Conservation (phyloP, 2,888 invertebrate genomes). For the Acronicta alni region DNA sequence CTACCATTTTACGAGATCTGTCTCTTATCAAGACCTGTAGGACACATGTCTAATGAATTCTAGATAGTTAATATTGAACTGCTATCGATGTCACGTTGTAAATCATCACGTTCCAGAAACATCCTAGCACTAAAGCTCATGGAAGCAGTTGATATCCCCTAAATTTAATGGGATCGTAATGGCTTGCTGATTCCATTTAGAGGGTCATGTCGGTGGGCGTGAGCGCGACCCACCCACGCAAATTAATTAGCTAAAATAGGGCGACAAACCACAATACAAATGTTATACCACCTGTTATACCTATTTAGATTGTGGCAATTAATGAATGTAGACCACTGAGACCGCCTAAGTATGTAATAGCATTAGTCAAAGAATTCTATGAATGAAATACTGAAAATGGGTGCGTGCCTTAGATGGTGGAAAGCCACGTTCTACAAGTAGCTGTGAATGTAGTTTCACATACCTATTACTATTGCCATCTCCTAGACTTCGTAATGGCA, state of each 20-base stretch:
- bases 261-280: slow-evolving; percentile 44
- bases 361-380: slow-evolving; percentile 10
- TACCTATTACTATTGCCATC: slow-evolving; percentile 4
- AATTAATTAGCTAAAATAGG: slow-evolving; percentile 78
- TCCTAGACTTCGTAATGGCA: slow-evolving; percentile 4
- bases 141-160: slow-evolving; percentile 27
- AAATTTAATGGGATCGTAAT: slow-evolving; percentile 56
- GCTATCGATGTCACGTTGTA: slow-evolving; percentile 1
- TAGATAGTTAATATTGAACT: slow-evolving; percentile 3
- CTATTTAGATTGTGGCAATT: slow-evolving; percentile 24
- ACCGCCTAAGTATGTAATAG: slow-evolving; percentile 10
- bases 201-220: slow-evolving; percentile 64
- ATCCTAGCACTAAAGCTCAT: slow-evolving; percentile 9
- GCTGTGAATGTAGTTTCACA: slow-evolving; percentile 26
- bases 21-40: slow-evolving; percentile 17
- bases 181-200: slow-evolving; percentile 64
- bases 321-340: slow-evolving; percentile 22
- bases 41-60: slow-evolving; percentile 15
- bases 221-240: slow-evolving; percentile 68
- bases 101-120: slow-evolving; percentile 18
- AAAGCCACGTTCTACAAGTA: slow-evolving; percentile 38
- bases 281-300: slow-evolving; percentile 34
- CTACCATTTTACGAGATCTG: slow-evolving; percentile 20
- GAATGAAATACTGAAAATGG: slow-evolving; percentile 28
- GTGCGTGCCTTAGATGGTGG: slow-evolving; percentile 18